Evolutionary conservation across 92 coral and sea anemone genomes (phyloP).

Genomic region (Phenganax subtilis): DNA sequence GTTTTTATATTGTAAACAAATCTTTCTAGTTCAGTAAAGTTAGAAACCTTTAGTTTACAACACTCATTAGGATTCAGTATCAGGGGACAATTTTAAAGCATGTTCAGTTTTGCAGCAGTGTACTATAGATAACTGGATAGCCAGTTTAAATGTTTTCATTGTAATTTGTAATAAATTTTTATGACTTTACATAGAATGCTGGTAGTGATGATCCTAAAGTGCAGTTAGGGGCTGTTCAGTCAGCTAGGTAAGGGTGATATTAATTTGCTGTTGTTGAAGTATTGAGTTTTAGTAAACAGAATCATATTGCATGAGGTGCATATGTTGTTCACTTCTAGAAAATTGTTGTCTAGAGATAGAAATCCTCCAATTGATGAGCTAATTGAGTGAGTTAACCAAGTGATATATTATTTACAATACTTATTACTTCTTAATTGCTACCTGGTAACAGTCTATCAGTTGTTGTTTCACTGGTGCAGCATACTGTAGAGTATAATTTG

Average conservation of each 20-base stretch:
- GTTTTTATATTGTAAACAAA: not conserved
- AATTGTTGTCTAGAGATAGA: constrained; percentile 86
- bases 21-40: not conserved
- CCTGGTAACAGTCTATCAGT: not conserved
- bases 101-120: constrained; percentile 10
- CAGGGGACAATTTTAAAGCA: not conserved
- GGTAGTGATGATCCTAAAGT: constrained; percentile 69
- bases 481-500: too few relatives aligned
- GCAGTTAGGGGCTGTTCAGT: constrained; percentile 89
- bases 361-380: constrained; percentile 98
- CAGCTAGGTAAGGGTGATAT: constrained; percentile 68
- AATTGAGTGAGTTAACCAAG: constrained; percentile 64
- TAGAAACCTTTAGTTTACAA: not conserved
- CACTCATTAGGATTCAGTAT: not conserved
- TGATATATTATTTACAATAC: not conserved
- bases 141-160: not conserved
- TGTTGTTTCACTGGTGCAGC: too few relatives aligned
- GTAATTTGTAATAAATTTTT: not conserved
- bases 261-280: not conserved
- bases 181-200: constrained; percentile 52
- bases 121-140: too few relatives aligned
- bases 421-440: not conserved
- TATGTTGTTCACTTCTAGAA: constrained; percentile 50
- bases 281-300: not conserved
- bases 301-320: not conserved